Conservation (phyloP, 2,888 invertebrate species). For the Girardia tigrina region DNA sequence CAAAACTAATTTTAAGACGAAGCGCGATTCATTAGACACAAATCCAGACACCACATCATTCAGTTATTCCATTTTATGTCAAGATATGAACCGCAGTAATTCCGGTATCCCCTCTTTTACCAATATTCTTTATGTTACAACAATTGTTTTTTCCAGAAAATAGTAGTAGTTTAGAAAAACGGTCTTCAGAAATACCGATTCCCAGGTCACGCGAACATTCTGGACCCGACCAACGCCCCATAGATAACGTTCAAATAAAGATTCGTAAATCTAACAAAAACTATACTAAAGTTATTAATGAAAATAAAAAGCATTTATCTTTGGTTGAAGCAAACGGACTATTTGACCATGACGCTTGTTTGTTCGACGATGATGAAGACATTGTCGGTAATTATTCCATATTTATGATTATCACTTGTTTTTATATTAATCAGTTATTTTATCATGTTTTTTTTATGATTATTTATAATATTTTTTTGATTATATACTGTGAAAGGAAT, state of each 20-base stretch:
- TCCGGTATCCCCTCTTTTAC: neutral
- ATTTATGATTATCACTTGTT: too few relatives aligned
- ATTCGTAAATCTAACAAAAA: slow-evolving; percentile 12
- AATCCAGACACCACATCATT: neutral
- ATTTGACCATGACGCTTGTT: slow-evolving; percentile 9
- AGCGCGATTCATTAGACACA: neutral
- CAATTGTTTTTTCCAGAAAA: neutral
- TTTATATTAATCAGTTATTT: too few relatives aligned
- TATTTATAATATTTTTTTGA: too few relatives aligned
- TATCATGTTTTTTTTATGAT: too few relatives aligned
- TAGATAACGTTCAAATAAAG: slow-evolving; percentile 9
- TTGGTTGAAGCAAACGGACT: neutral
- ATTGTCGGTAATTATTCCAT: neutral
- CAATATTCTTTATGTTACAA: neutral
- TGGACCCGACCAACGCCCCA: neutral
- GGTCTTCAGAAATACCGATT: neutral
- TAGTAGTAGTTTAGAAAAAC: slow-evolving; percentile 5
- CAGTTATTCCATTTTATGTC: slow-evolving; percentile 2
- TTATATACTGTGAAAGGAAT: too few relatives aligned
- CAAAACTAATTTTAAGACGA: neutral
- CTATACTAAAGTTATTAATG: neutral
- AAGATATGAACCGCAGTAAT: neutral
- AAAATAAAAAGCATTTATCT: neutral
- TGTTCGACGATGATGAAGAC: slow-evolving; percentile 7
- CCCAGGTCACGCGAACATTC: slow-evolving; percentile 1